Evolutionary conservation across 2,888 invertebrate genomes (phyloP).

Genomic region (Nemapogon koenigi): DNA sequence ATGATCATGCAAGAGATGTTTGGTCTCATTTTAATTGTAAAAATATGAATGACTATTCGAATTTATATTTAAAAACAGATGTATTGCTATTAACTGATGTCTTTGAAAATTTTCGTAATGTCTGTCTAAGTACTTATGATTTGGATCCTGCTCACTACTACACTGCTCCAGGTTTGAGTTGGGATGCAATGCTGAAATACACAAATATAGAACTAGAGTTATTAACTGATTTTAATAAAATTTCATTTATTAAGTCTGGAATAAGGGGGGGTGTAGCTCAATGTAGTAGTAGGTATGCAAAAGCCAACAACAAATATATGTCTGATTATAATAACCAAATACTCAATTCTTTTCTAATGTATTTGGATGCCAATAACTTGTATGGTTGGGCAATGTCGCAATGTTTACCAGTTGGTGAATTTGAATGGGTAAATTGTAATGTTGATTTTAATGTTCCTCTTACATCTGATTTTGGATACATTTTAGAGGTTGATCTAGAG

Average conservation of each 20-base stretch:
- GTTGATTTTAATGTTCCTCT: conserved; percentile 12
- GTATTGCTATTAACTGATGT: conserved; percentile 25
- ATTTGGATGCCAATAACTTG: conserved; percentile 28
- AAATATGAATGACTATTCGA: conserved; percentile 22
- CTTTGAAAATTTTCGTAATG: conserved; percentile 27
- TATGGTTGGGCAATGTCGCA: conserved; percentile 29
- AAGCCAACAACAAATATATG: conserved; percentile 26
- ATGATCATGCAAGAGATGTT: conserved; percentile 19
- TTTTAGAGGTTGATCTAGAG: conserved; percentile 24
- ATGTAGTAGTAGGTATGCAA: conserved; percentile 21
- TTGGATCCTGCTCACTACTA: conserved; percentile 14
- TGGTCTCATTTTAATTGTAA: conserved; percentile 21
- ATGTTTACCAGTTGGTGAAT: conserved; percentile 21
- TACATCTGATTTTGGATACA: conserved; percentile 16
- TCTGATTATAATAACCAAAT: conserved; percentile 17
- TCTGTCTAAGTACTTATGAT: conserved; percentile 21
- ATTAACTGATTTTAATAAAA: conserved; percentile 18
- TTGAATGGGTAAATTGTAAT: conserved; percentile 25
- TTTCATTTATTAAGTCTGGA: conserved; percentile 16
- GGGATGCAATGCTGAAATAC: conserved; percentile 20
- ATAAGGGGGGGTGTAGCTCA: conserved; percentile 18
- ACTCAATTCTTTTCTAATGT: conserved; percentile 21
- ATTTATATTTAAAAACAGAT: conserved; percentile 25
- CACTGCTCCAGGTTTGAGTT: conserved; percentile 17
- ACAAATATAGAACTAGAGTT: conserved; percentile 17